phyloP scores from a whole-genome alignment of 2,888 invertebrate genomes.

The Amiota communis region DNA sequence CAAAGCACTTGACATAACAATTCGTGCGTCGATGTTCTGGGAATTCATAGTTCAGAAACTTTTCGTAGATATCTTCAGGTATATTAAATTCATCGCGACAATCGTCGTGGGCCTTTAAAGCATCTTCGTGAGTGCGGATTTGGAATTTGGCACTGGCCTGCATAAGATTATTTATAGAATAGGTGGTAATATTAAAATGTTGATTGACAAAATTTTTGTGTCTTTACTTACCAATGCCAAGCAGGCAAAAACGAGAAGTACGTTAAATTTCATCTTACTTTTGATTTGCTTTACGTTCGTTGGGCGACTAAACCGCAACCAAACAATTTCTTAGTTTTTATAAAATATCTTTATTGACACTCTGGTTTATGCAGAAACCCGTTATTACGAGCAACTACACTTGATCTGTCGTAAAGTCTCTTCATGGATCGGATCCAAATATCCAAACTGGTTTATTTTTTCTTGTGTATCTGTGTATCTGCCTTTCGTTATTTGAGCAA shows the following conservation, averaged over 20 bases:
- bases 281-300: constrained; percentile 43
- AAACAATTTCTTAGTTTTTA: constrained; percentile 58
- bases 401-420: constrained; percentile 19
- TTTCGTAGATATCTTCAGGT: constrained; percentile 66
- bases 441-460: constrained; percentile 18
- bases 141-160: constrained; percentile 56
- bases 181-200: constrained; percentile 23
- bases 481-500: not conserved
- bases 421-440: constrained; percentile 11
- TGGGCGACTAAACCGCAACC: constrained; percentile 52
- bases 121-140: constrained; percentile 64
- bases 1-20: constrained; percentile 70
- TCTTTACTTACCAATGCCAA: constrained; percentile 57
- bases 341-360: constrained; percentile 37
- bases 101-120: constrained; percentile 62
- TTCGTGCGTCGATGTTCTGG: constrained; percentile 66
- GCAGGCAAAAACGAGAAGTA: constrained; percentile 48
- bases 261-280: constrained; percentile 60
- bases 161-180: constrained; percentile 20
- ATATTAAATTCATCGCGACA: constrained; percentile 61
- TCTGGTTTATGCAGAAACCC: constrained; percentile 28
- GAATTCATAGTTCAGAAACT: constrained; percentile 67
- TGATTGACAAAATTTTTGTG: too few relatives aligned
- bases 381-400: constrained; percentile 9
- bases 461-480: not conserved